Conservation (phyloP, 1,140 invertebrate species). For the Caenorhabditis remanei region DNA sequence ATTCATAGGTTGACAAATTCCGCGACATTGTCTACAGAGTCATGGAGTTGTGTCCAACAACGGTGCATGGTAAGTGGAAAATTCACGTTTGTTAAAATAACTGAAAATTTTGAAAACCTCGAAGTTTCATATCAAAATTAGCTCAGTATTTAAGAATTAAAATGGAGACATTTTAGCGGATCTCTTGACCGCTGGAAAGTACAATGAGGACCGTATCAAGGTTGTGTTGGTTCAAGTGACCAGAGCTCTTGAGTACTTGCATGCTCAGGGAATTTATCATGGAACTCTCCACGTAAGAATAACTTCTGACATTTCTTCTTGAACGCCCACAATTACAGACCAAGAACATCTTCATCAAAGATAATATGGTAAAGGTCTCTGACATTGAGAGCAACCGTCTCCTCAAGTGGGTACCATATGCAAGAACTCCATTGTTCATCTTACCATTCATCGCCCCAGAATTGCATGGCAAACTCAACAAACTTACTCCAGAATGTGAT, state of each 20-base stretch:
- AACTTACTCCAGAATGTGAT: slow-evolving; percentile 9
- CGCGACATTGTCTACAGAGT: too few relatives aligned
- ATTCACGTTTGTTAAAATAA: too few relatives aligned
- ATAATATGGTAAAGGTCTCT: slow-evolving; percentile 20
- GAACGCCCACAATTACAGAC: neutral
- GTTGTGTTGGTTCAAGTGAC: neutral
- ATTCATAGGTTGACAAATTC: too few relatives aligned
- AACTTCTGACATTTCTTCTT: neutral
- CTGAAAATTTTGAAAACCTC: neutral
- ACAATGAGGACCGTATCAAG: neutral
- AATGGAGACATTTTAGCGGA: neutral
- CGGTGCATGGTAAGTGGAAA: too few relatives aligned
- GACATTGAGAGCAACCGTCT: slow-evolving; percentile 8
- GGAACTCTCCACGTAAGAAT: slow-evolving; percentile 12
- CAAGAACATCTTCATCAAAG: slow-evolving; percentile 43
- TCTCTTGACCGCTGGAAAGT: neutral
- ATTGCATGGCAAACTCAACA: neutral
- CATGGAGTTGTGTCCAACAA: too few relatives aligned
- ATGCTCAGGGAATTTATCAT: neutral
- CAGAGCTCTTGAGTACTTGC: slow-evolving; percentile 7
- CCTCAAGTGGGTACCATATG: too few relatives aligned
- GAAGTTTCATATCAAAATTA: neutral
- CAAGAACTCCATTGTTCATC: neutral
- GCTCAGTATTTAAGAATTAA: too few relatives aligned
- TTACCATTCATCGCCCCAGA: slow-evolving; percentile 56